Evolutionary conservation across 53 echinoderm and acorn worm genomes (phyloP).

Genomic region (Luidia sarsii): DNA sequence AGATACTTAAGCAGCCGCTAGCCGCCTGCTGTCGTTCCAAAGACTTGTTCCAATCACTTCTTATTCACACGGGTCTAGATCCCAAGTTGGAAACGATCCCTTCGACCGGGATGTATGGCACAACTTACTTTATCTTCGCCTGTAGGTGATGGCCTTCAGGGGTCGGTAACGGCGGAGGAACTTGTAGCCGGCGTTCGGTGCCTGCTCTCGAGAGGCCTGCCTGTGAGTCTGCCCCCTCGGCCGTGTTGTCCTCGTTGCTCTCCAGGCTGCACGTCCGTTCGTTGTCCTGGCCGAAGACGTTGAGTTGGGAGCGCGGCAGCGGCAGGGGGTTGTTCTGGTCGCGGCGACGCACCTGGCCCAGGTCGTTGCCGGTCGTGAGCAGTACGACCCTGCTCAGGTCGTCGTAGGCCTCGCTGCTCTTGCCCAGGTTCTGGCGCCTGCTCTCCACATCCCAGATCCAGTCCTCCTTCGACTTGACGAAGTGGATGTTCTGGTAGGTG

Average conservation of each 20-base stretch:
- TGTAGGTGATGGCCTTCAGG: background rate
- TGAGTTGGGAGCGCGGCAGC: background rate
- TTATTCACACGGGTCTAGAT: too few species aligned
- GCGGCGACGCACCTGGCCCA: background rate
- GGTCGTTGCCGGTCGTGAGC: background rate
- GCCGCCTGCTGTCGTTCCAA: too few species aligned
- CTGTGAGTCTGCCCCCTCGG: too few species aligned
- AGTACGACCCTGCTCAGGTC: conserved; percentile 15
- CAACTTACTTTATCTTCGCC: background rate
- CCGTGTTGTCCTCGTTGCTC: conserved; percentile 26
- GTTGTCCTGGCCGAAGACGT: background rate
- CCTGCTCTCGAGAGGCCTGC: too few species aligned
- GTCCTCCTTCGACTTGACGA: conserved; percentile 3
- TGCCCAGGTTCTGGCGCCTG: background rate
- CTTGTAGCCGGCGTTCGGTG: background rate
- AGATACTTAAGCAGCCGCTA: too few species aligned
- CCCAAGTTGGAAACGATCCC: too few species aligned
- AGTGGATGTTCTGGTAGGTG: conserved; percentile 41
- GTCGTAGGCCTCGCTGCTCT: background rate
- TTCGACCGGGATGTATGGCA: too few species aligned
- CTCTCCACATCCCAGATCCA: conserved; percentile 15
- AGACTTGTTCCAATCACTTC: too few species aligned
- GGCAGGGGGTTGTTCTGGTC: background rate
- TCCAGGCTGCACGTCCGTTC: background rate
- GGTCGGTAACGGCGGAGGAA: background rate